phyloP scores from a whole-genome alignment of 2,888 invertebrate species.

The Poecilus cupreus region DNA sequence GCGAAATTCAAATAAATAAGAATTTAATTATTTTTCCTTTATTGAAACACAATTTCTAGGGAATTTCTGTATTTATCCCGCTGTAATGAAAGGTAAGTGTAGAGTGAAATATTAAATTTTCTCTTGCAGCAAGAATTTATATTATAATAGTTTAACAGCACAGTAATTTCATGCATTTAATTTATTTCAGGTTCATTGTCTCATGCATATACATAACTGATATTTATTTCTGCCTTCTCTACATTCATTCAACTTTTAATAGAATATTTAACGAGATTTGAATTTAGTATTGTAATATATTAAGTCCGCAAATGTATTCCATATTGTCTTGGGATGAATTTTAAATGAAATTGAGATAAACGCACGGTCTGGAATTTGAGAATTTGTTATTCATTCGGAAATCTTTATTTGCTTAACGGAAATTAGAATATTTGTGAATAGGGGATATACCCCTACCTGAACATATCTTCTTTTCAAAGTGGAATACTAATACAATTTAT shows the following conservation, averaged over 20 bases:
- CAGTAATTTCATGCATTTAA: neutral
- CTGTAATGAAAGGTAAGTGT: no score
- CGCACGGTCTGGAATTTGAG: neutral
- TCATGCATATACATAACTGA: conserved; percentile 1
- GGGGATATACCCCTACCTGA: no score
- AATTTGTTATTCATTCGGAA: no score
- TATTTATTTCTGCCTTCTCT: neutral
- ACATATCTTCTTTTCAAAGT: no score
- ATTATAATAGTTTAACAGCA: neutral
- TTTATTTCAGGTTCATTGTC: neutral
- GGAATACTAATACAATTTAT: no score
- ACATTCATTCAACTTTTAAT: neutral
- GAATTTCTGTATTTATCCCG: no score
- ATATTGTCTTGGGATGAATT: neutral
- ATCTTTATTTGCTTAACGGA: no score
- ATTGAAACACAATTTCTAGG: no score
- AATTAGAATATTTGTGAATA: no score
- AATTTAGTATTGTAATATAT: neutral
- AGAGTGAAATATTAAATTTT: neutral
- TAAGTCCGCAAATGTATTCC: neutral
- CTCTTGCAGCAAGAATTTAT: neutral
- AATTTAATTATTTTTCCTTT: no score
- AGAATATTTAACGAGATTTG: neutral
- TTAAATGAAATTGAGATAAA: neutral
- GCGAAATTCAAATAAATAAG: no score